phyloP scores from a whole-genome alignment of 2,113 vertebrate species.

The Scolopax mira region DNA sequence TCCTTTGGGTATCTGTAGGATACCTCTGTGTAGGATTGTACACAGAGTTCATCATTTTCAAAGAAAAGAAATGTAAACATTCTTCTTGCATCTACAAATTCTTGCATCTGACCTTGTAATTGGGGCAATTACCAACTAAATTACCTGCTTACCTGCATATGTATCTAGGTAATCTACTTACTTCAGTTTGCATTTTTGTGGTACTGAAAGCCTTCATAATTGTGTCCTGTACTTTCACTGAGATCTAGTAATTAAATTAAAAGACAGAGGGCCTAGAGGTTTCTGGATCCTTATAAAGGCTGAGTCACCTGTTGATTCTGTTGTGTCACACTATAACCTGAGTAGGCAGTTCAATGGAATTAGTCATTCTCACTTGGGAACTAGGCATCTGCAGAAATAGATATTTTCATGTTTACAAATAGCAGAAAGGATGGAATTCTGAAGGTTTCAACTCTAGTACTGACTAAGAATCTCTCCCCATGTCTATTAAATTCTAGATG shows the following conservation, averaged over 20 bases:
- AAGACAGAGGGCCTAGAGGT: neutral
- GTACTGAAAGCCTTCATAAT: neutral
- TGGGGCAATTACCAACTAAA: neutral
- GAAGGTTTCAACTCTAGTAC: neutral
- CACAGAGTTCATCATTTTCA: neutral
- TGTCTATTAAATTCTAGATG: neutral
- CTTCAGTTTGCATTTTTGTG: neutral
- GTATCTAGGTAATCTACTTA: neutral
- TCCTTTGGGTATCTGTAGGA: neutral
- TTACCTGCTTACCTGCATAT: neutral
- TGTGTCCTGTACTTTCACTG: neutral
- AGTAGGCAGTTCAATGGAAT: neutral
- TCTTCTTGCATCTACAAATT: neutral
- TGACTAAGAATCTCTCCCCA: neutral
- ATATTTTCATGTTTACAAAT: neutral
- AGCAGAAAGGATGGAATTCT: neutral
- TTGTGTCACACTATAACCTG: neutral
- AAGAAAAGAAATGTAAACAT: neutral
- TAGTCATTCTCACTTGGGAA: neutral
- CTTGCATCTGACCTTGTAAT: neutral
- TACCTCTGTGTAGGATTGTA: neutral
- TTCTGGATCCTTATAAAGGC: neutral
- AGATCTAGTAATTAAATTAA: neutral
- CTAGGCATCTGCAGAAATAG: neutral
- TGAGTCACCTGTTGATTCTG: neutral